Conservation (phyloP, 2,888 invertebrate species). For the Drosophila acutilabella region DNA sequence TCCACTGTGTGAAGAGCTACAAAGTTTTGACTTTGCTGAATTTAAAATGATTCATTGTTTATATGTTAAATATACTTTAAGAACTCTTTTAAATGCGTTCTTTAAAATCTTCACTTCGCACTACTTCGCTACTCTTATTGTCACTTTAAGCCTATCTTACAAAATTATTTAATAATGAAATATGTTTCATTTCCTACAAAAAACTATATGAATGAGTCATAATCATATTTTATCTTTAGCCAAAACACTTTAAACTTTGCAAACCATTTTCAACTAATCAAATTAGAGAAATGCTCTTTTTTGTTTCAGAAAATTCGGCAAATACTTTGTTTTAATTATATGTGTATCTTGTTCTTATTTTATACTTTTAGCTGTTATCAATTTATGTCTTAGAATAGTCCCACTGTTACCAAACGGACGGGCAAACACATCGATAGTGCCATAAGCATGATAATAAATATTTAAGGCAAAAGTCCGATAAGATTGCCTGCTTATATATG, state of each 20-base stretch:
- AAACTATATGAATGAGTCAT: not conserved
- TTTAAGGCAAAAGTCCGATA: conserved; percentile 30
- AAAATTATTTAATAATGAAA: not conserved
- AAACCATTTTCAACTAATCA: too few relatives aligned
- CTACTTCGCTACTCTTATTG: not conserved
- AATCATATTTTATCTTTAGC: too few relatives aligned
- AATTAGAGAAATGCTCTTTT: too few relatives aligned
- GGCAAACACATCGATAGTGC: conserved; percentile 46
- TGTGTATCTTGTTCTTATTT: not conserved
- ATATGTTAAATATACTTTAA: not conserved
- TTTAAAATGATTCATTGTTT: conserved; percentile 1
- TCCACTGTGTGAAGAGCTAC: too few relatives aligned
- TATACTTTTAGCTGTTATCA: conserved; percentile 26
- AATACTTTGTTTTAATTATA: too few relatives aligned
- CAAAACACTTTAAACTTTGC: too few relatives aligned
- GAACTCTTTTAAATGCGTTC: not conserved
- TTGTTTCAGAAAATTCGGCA: too few relatives aligned
- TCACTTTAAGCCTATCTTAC: not conserved
- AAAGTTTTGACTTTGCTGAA: not conserved
- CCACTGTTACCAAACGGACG: conserved; percentile 47
- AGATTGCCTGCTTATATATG: conserved; percentile 32
- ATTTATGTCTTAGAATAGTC: conserved; percentile 23
- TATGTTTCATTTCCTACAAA: not conserved
- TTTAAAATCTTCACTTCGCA: not conserved
- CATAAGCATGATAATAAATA: conserved; percentile 42